Evolutionary conservation across 2,888 invertebrate genomes (phyloP).

Genomic region (Strigamia crassipes): DNA sequence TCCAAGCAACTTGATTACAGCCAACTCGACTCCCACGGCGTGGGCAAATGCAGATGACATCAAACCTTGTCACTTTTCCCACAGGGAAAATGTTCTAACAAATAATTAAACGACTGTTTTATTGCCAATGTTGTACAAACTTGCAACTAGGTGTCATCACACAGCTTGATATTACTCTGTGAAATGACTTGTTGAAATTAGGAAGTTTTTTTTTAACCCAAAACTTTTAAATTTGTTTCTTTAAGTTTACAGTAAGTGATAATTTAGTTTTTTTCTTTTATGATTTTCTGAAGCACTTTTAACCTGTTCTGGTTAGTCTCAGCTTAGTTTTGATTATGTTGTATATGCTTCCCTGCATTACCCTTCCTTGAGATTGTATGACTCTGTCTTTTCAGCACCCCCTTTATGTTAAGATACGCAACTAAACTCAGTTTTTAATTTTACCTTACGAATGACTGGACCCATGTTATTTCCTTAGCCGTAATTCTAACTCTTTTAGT

Average conservation of each 20-base stretch:
- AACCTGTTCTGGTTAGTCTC: too few relatives aligned
- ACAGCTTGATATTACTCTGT: neutral
- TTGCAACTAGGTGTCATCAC: neutral
- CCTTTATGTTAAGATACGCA: too few relatives aligned
- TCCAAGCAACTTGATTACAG: conserved; percentile 27
- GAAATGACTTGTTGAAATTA: conserved; percentile 10
- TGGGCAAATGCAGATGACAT: conserved; percentile 29
- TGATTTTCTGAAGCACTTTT: too few relatives aligned
- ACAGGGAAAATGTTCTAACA: neutral
- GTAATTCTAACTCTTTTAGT: too few relatives aligned
- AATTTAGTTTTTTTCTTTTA: too few relatives aligned
- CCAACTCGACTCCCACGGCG: neutral
- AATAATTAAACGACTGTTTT: conserved; percentile 25
- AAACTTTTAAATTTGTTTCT: neutral
- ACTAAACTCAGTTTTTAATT: too few relatives aligned
- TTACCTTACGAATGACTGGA: too few relatives aligned
- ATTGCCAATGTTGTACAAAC: neutral
- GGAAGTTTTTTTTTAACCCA: neutral
- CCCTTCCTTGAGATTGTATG: too few relatives aligned
- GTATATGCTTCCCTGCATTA: too few relatives aligned
- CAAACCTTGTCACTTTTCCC: conserved; percentile 15
- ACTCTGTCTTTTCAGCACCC: too few relatives aligned
- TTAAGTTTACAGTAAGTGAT: neutral
- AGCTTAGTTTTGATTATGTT: too few relatives aligned
- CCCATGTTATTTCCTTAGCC: too few relatives aligned